Conservation (phyloP, 2,797 vertebrate genomes). For the Emys orbicularis region DNA sequence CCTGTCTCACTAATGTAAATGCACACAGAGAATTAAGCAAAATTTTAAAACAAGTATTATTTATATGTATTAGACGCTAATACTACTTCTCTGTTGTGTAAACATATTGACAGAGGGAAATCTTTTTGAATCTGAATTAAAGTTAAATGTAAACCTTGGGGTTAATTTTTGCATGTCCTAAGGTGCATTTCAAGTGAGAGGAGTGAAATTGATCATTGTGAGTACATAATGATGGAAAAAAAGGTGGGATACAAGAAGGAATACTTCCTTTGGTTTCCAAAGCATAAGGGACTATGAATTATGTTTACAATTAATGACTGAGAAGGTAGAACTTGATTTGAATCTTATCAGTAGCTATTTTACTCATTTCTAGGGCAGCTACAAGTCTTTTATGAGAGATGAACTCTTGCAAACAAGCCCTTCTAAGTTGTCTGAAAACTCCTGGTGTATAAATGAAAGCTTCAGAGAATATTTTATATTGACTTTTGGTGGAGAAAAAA, state of each 20-base stretch:
- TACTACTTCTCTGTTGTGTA: constrained; percentile 77
- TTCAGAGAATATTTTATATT: constrained; percentile 73
- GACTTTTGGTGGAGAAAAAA: constrained; percentile 50
- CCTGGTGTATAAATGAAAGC: constrained; percentile 71
- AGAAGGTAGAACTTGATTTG: constrained; percentile 81
- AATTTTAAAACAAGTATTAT: constrained; percentile 75
- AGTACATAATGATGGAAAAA: constrained; percentile 81
- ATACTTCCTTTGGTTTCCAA: constrained; percentile 83
- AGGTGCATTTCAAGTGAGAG: constrained; percentile 62
- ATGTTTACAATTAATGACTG: constrained; percentile 84
- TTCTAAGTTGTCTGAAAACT: constrained; percentile 71
- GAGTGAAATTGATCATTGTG: constrained; percentile 80
- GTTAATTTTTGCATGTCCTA: constrained; percentile 78
- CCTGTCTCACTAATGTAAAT: constrained; percentile 43
- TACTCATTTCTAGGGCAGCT: constrained; percentile 76
- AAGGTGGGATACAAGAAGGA: constrained; percentile 79
- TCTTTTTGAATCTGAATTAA: constrained; percentile 76
- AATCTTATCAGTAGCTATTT: constrained; percentile 84
- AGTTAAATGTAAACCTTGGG: constrained; percentile 70
- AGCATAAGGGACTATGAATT: constrained; percentile 83
- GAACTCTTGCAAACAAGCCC: constrained; percentile 72
- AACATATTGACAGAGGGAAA: constrained; percentile 75
- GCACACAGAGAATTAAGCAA: constrained; percentile 67
- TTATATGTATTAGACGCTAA: constrained; percentile 72
- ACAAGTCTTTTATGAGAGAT: constrained; percentile 75